A percentile compares a stretch with the other conserved stretches of the same genome.
These are phyloP conservation scores for Hippopotamyrus pictus DNA, from an alignment of 2,797 vertebrate genomes.

Conservation along the genomic window DNA sequence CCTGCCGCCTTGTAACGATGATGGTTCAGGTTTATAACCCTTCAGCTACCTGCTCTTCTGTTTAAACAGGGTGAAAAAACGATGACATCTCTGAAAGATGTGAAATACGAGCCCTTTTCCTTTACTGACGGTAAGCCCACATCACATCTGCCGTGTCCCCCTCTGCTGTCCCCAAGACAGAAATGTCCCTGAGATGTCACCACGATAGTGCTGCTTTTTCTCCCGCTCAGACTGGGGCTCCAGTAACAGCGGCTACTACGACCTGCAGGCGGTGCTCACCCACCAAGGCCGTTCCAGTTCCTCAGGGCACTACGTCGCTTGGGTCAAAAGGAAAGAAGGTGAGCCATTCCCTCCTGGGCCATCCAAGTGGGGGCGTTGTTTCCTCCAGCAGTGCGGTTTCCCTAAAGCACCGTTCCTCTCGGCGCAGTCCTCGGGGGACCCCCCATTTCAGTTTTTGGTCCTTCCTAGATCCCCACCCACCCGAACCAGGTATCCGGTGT, in stretches of 20 bases:
- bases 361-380: not conserved
- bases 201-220: not conserved
- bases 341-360: not conserved
- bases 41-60: not conserved
- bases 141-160: not conserved
- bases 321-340: constrained; percentile 99
- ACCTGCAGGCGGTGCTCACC: constrained; percentile 92
- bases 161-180: not conserved
- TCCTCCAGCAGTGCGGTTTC: not conserved
- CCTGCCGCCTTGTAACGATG: not conserved
- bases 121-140: constrained; percentile 80
- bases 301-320: constrained; percentile 94
- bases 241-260: constrained; percentile 94
- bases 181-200: not conserved
- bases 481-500: not conserved
- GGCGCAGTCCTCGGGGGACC: not conserved
- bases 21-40: not conserved
- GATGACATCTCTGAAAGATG: constrained; percentile 63
- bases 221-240: constrained; percentile 78
- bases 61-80: constrained; percentile 48
- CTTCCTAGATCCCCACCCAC: not conserved
- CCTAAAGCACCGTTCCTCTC: not conserved
- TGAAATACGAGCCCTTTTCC: constrained; percentile 84
- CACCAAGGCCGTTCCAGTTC: constrained; percentile 98
- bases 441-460: not conserved